Base-by-base conservation (phyloP, 2,797 vertebrate genomes). In the Triplophysa yarkandensis region DNA sequence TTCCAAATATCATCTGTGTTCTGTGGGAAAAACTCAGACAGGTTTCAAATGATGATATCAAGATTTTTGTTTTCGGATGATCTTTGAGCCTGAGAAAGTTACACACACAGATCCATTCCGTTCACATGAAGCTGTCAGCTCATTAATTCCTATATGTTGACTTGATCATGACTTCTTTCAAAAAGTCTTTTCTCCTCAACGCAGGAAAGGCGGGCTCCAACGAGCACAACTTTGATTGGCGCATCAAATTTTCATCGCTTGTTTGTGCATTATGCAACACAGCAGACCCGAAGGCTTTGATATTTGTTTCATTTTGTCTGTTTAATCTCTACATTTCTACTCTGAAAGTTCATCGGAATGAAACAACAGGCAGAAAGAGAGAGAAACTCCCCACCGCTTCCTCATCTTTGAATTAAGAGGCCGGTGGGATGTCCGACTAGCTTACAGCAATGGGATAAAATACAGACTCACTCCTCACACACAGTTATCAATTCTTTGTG, bases 321-420 rank as follows among this genome's bases (percentile, higher is more conserved):
- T 43, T 62, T 23, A n/a, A 39, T 41, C 13, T 54, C 8, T n/a
- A 28, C 28, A 4, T 10, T 8, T 55, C 54, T 16, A 54, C 13
- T 21, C 28, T 16, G n/a, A 5, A 23, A 55, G 52, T 64, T 63
- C 6, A 63, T 14, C 21, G 11, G 7, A 52, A 64, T 61, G 55
- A 32, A 39, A 65, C 61, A 34, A 34, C 19, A n/a, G 36, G 25
- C 25, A 21, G 11, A 58, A 17, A 62, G 16, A 36, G 21, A 36
- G 50, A 34, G n/a, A 46, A 28, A 67, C 8, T 14, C 13, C 21
- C 71, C 21, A 25, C 41, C 28, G 41, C 46, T 46, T 67, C 28
- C 17, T 48, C 55, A 50, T 61, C 55, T 68, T 75, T 61, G 60
- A 64, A 80, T 69, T 43, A 74, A 77, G 43, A 65, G 30, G 69